Conservation (phyloP, 2,888 invertebrate genomes). For the Cerastis leucographa region DNA sequence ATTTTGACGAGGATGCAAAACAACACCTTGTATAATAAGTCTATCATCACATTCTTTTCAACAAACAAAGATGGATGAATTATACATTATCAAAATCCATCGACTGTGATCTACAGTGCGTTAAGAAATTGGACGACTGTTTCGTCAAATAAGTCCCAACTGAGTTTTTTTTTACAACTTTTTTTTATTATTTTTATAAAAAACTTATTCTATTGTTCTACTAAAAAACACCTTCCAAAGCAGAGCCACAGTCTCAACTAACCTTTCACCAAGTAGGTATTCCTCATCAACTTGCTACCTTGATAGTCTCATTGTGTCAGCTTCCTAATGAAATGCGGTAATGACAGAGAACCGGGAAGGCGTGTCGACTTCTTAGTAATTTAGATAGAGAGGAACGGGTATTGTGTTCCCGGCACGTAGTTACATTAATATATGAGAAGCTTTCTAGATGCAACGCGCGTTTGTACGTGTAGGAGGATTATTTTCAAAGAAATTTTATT, state of each 20-base stretch:
- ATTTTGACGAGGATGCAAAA: no score
- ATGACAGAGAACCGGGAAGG: slow-evolving; percentile 45
- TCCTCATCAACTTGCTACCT: slow-evolving; percentile 14
- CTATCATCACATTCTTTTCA: background rate
- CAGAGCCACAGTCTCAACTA: background rate
- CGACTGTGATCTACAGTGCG: background rate
- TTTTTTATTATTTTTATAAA: no score
- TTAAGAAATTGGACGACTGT: background rate
- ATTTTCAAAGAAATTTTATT: background rate
- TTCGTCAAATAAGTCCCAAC: background rate
- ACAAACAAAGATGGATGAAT: background rate
- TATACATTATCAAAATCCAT: background rate
- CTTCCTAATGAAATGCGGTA: slow-evolving; percentile 47
- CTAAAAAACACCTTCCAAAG: background rate
- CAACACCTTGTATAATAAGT: no score
- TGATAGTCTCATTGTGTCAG: slow-evolving; percentile 12
- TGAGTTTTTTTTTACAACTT: no score
- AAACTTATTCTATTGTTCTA: no score
- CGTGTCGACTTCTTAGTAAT: slow-evolving; percentile 45
- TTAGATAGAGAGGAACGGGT: slow-evolving; percentile 28
- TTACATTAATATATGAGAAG: slow-evolving; percentile 43
- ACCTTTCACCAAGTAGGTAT: background rate
- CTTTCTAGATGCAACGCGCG: slow-evolving; percentile 19
- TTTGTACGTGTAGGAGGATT: slow-evolving; percentile 6
- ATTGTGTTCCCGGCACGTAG: slow-evolving; percentile 42